phyloP scores from a whole-genome alignment of 2,113 vertebrate species.

The Acanthisitta chloris region DNA sequence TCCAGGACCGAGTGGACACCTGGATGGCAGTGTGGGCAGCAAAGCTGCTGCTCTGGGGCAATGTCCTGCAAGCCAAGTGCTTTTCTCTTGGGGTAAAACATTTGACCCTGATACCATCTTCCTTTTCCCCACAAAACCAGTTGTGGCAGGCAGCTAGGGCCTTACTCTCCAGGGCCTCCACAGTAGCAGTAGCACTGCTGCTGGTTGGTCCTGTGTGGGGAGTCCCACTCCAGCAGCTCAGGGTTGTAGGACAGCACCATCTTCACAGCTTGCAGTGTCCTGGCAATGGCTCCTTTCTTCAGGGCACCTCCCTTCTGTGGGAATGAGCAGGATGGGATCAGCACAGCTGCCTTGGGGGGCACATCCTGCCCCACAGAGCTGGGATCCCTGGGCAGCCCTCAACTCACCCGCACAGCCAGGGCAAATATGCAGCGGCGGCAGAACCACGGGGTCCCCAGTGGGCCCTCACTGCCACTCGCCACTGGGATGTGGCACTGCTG shows the following conservation, averaged over 20 bases:
- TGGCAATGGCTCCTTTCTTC: constrained; percentile 90
- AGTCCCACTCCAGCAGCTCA: constrained; percentile 91
- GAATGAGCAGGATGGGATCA: background rate
- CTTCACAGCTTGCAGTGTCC: constrained; percentile 89
- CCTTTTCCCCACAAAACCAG: background rate
- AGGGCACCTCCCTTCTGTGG: constrained; percentile 92
- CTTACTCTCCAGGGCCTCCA: constrained; percentile 93
- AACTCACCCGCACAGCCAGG: constrained; percentile 83
- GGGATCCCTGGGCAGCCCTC: background rate
- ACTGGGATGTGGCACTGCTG: constrained; percentile 92
- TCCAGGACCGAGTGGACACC: rapidly evolving
- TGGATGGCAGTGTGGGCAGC: rapidly evolving
- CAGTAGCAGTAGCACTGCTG: constrained; percentile 98
- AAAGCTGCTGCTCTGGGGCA: background rate
- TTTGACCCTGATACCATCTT: background rate
- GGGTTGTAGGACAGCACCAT: constrained; percentile 89
- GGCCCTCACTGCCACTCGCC: constrained; percentile 72
- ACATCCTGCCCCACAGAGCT: rapidly evolving
- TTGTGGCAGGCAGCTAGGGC: rapidly evolving
- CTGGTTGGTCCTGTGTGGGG: constrained; percentile 90
- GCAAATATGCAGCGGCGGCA: constrained; percentile 96
- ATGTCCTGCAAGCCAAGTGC: background rate
- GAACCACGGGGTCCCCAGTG: constrained; percentile 85
- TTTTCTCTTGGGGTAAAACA: background rate
- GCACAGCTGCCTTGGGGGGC: rapidly evolving